These are phyloP conservation scores for Conus betulinus DNA, from an alignment of 1,140 invertebrate species.

Conservation along the genomic window DNA sequence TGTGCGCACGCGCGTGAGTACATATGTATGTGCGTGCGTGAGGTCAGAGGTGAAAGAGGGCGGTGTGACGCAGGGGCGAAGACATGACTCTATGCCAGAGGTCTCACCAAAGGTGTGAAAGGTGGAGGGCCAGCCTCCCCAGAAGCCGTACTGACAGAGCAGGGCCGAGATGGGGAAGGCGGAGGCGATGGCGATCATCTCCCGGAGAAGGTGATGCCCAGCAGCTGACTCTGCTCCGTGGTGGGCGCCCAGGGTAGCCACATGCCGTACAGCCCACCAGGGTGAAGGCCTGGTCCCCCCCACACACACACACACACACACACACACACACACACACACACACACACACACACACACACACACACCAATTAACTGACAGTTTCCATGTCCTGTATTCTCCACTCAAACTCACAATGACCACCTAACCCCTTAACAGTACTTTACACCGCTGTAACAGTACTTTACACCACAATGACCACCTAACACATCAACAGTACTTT, in stretches of 20 bases:
- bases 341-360: too few species aligned
- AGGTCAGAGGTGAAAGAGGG: neutral
- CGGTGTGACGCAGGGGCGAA: neutral
- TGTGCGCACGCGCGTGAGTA: neutral
- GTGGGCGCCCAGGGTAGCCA: constrained; percentile 85
- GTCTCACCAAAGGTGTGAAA: constrained; percentile 89
- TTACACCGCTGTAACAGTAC: too few species aligned
- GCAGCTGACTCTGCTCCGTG: constrained; percentile 80
- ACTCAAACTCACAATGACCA: too few species aligned
- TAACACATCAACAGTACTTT: too few species aligned
- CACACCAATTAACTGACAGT: neutral
- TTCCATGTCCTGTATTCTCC: too few species aligned
- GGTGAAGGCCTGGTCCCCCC: constrained; percentile 22
- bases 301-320: too few species aligned
- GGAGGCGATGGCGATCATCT: constrained; percentile 60
- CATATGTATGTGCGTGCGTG: neutral
- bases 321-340: too few species aligned
- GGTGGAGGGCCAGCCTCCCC: constrained; percentile 87
- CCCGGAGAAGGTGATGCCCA: constrained; percentile 58
- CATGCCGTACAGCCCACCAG: constrained; percentile 34
- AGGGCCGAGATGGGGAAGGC: constrained; percentile 62
- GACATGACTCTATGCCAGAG: neutral
- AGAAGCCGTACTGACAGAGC: constrained; percentile 70
- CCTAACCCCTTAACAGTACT: too few species aligned
- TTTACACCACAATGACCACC: too few species aligned